Base-by-base conservation (phyloP, 2,888 invertebrate genomes). In the Brenthis hecate region DNA sequence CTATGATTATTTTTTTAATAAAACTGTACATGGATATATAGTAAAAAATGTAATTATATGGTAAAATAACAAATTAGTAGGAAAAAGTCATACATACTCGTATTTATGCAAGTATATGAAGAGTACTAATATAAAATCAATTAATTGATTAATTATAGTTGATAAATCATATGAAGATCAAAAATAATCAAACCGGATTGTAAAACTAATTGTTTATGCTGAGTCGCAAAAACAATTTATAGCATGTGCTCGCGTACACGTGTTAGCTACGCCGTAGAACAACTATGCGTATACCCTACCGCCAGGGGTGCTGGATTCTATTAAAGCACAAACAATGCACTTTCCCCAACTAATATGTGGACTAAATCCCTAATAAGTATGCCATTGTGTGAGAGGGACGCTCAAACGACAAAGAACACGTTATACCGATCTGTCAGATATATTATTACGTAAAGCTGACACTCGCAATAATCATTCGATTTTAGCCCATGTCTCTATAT, bases 341-440 rank as follows among this genome's bases (percentile, higher is more conserved):
- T 72, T 89, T 89, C 92, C 92, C 92, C 90, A 92, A 92, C 92
- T 92, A 92, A 92, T 92, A 92, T 91, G 92, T 91, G 92, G 89
- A 92, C 92, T 92, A 92, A 92, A 92, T 92, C 92, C 92, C 92
- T 92, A 92, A 92, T 92, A 92, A 92, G 92, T 92, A 92, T 91
- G 91, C 92, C 91, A 92, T 92, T 92, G 92, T 91, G 87, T 87
- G 92, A 91, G 91, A 92, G 92, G 88, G 92, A 91, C 89, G 88
- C 85, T 81, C 81, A 87, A 87, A 85, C 90, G 85, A 91, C 92
- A 92, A 92, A 92, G 92, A 91, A 89, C 91, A 90, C 88, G 91
- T 92, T 91, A 92, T 90, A 90, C 83, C 91, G 90, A 92, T 92
- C 89, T 88, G 86, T 78, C 78, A 75, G 75, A 76, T 77, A 77